Base-by-base conservation (phyloP, 2,113 vertebrate species). In the Megaceryle torquata region DNA sequence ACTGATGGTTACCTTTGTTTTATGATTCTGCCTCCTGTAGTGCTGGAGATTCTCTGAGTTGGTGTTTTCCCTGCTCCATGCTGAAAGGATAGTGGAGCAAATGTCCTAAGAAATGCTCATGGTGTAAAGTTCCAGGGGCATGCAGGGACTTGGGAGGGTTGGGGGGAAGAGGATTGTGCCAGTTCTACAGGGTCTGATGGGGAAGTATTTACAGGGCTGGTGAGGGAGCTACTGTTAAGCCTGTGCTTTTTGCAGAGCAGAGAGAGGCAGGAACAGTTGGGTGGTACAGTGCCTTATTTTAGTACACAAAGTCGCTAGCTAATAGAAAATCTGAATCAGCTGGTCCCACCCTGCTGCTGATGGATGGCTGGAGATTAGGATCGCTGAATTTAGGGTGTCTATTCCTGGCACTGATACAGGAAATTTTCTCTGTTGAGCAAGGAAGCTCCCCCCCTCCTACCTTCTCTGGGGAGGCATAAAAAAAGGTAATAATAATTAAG, bases 271-370 rank as follows among this genome's bases (percentile, higher is more conserved):
- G 91, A 96, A 94, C 85, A 79, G 93, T 68, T 93, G 96, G 94
- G 89, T 96, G 95, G 93, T 95, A 82, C 88, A 41, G 61, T 51
- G 86, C 28, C 54, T 94, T 88, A 95, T 96, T 97, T 97, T 97
- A 94, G 95, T 75, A 86, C 94, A 88, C 93, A 95, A 79, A 96
- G 92, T 97, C 48, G 4, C 81, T 72, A 50, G 89, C 95, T 94
- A 90, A 97, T 96, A 96, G 95, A 95, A 97, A 95, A 90, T 86
- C 65, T 96, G 94, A 96, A 94, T 97, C 95, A 96, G 81, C 81
- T 91, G 83, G 91, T 88, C 78, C 95, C 93, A 93, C 96, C 96
- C 96, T 96, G 75, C 71, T 95, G 95, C 78, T 93, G 91, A 91
- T 96, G 86, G 90, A 97, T 94, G 93, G 82, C 91, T 96, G 86